A percentile compares a stretch with the other conserved stretches of the same genome.
phyloP scores from a whole-genome alignment of 1,140 invertebrate genomes.

The Orchestia grillus region DNA sequence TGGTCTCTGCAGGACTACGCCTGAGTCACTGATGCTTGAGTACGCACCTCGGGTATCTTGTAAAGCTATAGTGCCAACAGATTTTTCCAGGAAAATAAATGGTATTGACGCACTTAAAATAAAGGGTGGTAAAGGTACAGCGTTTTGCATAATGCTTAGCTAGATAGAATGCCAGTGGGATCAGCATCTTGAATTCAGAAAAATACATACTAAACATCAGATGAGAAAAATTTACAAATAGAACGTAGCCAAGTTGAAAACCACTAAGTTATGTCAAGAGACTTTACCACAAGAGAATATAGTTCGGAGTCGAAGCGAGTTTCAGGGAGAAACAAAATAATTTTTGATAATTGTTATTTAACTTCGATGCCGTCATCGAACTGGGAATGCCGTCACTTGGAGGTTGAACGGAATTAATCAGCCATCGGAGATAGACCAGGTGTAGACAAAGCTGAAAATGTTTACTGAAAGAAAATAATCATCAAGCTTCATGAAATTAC shows the following conservation, averaged over 20 bases:
- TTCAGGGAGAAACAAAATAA: not conserved
- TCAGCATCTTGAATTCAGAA: not conserved
- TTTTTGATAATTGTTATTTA: not conserved
- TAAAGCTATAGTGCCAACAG: too few species aligned
- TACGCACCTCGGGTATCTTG: too few species aligned
- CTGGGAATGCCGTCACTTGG: not conserved
- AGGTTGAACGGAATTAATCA: not conserved
- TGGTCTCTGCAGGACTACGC: not conserved
- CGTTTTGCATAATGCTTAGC: not conserved
- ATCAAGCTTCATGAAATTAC: not conserved
- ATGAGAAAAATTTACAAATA: not conserved
- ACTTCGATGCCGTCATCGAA: not conserved
- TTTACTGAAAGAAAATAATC: not conserved
- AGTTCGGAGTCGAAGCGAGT: not conserved
- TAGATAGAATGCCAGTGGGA: not conserved
- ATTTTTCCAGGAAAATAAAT: not conserved
- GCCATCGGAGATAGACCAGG: not conserved
- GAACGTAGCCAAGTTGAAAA: not conserved
- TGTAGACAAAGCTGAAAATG: not conserved
- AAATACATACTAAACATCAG: not conserved
- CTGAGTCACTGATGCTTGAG: too few species aligned
- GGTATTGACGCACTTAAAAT: not conserved
- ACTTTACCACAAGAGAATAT: not conserved
- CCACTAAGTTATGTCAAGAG: not conserved
- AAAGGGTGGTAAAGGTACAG: not conserved